Percentiles rank a stretch among this genome's conserved stretches.
Conservation (phyloP, 2,888 invertebrate genomes). For the Erpobdella octoculata region DNA sequence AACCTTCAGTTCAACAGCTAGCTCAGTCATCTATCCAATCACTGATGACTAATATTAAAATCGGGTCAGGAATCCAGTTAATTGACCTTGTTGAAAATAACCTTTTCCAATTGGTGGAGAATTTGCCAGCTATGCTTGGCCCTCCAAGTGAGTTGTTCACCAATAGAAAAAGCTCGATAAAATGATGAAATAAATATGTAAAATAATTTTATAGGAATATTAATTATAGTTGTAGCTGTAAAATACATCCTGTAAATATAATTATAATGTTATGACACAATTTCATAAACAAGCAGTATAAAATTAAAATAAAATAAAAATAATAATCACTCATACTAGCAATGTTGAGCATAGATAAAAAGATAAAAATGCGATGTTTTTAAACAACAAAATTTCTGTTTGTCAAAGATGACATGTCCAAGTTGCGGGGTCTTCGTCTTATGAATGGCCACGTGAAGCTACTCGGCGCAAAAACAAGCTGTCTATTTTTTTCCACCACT, state of each 20-base stretch:
- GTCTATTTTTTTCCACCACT: background rate
- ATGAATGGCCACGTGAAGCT: slow-evolving; percentile 1
- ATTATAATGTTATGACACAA: no score
- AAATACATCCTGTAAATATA: no score
- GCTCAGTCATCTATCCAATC: background rate
- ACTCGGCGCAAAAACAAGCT: background rate
- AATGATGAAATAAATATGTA: no score
- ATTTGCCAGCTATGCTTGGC: background rate
- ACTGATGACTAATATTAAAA: background rate
- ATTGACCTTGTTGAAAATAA: background rate
- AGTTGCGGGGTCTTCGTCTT: background rate
- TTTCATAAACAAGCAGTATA: background rate
- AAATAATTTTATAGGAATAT: no score
- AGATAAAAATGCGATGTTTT: no score
- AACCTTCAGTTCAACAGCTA: background rate
- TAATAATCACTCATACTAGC: background rate
- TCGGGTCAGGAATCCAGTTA: background rate
- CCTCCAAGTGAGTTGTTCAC: background rate
- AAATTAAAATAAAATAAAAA: background rate
- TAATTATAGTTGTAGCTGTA: no score
- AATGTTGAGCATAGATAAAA: no score
- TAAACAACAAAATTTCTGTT: no score
- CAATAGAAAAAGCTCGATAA: no score
- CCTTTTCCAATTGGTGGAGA: background rate
- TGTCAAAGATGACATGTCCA: background rate